These are phyloP conservation scores for Crocuta crocuta DNA, from an alignment of 2,113 vertebrate species.

Conservation along the genomic window DNA sequence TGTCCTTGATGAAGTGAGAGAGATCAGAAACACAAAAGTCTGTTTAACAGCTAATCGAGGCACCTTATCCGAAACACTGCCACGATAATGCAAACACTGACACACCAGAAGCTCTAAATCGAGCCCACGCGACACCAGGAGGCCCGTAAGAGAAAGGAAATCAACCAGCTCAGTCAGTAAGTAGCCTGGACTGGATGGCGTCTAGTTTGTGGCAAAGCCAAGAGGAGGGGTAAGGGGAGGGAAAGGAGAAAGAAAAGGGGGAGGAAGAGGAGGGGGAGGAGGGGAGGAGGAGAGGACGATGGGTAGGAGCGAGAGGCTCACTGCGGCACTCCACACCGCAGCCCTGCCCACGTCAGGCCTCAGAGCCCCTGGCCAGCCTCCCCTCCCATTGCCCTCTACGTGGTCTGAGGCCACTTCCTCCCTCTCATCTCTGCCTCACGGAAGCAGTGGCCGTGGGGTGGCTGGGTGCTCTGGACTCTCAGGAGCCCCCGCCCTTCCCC, in stretches of 20 bases:
- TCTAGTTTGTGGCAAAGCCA: accelerated
- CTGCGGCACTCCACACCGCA: too few relatives aligned
- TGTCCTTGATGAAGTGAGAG: background rate
- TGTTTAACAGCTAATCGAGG: background rate
- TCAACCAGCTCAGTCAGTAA: too few relatives aligned
- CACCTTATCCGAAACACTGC: background rate
- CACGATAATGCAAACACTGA: accelerated
- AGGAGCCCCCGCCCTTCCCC: background rate
- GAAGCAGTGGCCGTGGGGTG: background rate
- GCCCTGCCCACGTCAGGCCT: background rate
- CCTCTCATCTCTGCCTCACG: background rate
- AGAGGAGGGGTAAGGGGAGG: background rate
- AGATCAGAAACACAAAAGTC: background rate
- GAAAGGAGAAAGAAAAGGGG: too few relatives aligned
- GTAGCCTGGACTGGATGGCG: too few relatives aligned
- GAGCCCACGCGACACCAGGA: background rate
- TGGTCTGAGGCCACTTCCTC: background rate
- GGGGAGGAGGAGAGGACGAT: background rate
- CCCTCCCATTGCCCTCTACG: too few relatives aligned
- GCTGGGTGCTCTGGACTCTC: background rate
- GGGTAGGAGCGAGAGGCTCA: background rate
- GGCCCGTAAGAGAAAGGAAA: background rate
- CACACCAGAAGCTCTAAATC: background rate
- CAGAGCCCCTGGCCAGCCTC: background rate
- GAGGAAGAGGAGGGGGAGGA: background rate